Evolutionary conservation across 2,888 invertebrate species (phyloP).

Genomic region (Brenthis daphne): DNA sequence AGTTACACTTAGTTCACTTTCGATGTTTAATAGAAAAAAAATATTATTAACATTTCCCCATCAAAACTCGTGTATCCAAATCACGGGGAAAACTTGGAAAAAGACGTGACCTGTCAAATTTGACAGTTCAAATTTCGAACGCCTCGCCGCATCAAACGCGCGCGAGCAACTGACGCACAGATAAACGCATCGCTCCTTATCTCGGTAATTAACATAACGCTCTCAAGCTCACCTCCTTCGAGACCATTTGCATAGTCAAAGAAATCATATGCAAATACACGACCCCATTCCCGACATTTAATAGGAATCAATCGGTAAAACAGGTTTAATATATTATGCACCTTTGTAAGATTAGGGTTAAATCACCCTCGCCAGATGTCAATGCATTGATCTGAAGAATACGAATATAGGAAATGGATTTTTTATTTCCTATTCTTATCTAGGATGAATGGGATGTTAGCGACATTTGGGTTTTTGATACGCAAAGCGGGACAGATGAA

Average conservation of each 20-base stretch:
- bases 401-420: conserved; percentile 69
- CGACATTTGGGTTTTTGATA: conserved; percentile 23
- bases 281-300: conserved; percentile 68
- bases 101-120: conserved; percentile 34
- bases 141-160: conserved; percentile 70
- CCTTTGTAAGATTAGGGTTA: conserved; percentile 77
- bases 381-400: conserved; percentile 65
- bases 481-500: conserved; percentile 14
- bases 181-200: conserved; percentile 72
- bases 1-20: conserved; percentile 15
- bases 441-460: conserved; percentile 29
- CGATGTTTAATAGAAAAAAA: background rate
- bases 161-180: conserved; percentile 74
- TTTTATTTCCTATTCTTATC: conserved; percentile 54
- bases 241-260: conserved; percentile 73
- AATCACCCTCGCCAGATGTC: conserved; percentile 68
- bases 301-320: conserved; percentile 78
- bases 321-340: conserved; percentile 69
- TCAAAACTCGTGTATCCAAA: conserved; percentile 21
- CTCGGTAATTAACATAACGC: conserved; percentile 73
- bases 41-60: background rate
- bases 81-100: conserved; percentile 3
- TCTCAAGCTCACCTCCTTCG: conserved; percentile 65
- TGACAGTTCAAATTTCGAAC: conserved; percentile 46
- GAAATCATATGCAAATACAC: conserved; percentile 76